Conservation (phyloP, 30 jellyfish, hydroid and myxozoan species). For the Aurelia aurita region DNA sequence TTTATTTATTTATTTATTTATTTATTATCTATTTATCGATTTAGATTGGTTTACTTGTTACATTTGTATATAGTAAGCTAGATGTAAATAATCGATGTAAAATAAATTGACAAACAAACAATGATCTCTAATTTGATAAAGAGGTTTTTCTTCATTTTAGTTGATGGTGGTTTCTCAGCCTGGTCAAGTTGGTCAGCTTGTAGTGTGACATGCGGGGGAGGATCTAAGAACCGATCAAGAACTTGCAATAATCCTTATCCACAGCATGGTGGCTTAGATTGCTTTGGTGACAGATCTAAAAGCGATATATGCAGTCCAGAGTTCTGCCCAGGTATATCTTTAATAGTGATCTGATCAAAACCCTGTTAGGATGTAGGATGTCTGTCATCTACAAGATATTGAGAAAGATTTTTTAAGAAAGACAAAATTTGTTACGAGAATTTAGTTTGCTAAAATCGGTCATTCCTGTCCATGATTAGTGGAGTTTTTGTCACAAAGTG, state of each 20-base stretch:
- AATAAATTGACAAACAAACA: no score
- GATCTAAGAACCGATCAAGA: conserved; percentile 16
- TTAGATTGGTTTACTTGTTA: no score
- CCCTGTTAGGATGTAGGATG: background rate
- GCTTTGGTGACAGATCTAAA: conserved; percentile 24
- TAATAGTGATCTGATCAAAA: background rate
- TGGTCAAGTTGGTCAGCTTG: conserved; percentile 58
- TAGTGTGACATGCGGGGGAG: conserved; percentile 54
- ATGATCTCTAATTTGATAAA: no score
- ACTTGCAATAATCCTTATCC: conserved; percentile 41
- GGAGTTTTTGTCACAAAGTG: no score
- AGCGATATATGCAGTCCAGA: conserved; percentile 14
- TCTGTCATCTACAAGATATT: background rate
- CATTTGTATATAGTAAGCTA: no score
- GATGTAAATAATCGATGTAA: no score
- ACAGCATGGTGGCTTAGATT: conserved; percentile 41
- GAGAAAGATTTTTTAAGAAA: background rate
- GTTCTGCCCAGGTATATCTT: conserved; percentile 38
- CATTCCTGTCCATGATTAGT: no score
- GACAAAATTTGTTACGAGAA: no score
- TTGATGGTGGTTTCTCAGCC: conserved; percentile 49
- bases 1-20: no score
- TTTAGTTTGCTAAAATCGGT: no score
- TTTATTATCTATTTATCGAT: no score
- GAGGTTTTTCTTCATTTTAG: conserved; percentile 1